Base-by-base conservation (phyloP, 2,113 vertebrate species). In the Heterotilapia buettikoferi region DNA sequence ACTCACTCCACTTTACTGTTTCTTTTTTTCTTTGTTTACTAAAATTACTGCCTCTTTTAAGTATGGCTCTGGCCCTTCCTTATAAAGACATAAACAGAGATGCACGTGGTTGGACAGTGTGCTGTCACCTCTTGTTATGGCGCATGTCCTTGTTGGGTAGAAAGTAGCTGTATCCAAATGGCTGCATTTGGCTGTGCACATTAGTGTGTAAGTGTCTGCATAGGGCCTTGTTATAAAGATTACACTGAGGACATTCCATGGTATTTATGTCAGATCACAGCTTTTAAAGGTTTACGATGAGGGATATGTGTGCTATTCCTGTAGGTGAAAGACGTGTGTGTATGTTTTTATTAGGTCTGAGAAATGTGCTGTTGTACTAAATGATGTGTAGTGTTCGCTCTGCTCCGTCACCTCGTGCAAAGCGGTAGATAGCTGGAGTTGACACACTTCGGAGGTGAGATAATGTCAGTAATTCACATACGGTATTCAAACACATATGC, bases 281-380 rank as follows among this genome's bases (percentile, higher is more conserved):
- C 84, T 91, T 86, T 88, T 68, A 56, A 93, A 90, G 90, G 76
- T 45, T 83, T 43, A 63, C 4, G 81, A 92, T 94, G 88, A 92
- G 82, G 82, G 84, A 84, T 63, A 43, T 86, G 83, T 89, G 78
- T 84, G 86, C 19, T 89, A 86, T 88, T 91, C 91, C 90, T 88
- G 26, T 73, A 68, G 71, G 84, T 24, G 13, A 76, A 47, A 84
- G 80, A 59, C 52, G 87, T 90, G 83, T 19, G 12, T 33, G 16
- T 80, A 43, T 81, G 78, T 86, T 89, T 94, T 87, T 86, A 88
- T 91, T 86, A 83, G 68, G 82, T 57, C 45, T 59, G 36, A 84
- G 76, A 80, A 85, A 82, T 80, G 86, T 87, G 84, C 19, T 76
- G 56, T 29, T 14, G 21, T 73, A 81, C 78, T 80, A 29, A 84